Evolutionary conservation across 2,888 invertebrate species (phyloP).

Genomic region (Acronicta leporina): DNA sequence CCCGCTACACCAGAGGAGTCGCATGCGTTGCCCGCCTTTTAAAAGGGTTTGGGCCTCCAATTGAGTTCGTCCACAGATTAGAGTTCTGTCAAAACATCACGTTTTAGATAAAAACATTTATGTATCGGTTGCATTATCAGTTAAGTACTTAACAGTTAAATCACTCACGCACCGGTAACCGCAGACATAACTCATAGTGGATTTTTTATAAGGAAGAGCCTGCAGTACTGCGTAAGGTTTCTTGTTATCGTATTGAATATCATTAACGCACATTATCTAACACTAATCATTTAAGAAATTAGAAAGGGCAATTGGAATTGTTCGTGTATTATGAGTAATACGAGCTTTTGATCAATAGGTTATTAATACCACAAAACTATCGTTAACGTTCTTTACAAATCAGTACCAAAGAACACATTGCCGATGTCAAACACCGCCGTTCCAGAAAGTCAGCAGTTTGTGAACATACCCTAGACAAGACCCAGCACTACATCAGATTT

Average conservation of each 20-base stretch:
- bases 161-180: conserved; percentile 55
- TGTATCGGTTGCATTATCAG: conserved; percentile 16
- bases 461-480: too few species aligned
- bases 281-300: conserved; percentile 23
- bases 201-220: conserved; percentile 50
- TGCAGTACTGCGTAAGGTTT: conserved; percentile 18
- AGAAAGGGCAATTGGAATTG: conserved; percentile 22
- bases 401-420: too few species aligned
- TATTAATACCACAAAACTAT: neutral
- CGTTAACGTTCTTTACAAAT: neutral
- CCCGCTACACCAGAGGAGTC: too few species aligned
- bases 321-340: neutral
- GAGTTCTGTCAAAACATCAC: neutral
- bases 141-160: conserved; percentile 5
- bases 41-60: neutral
- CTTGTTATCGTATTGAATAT: conserved; percentile 34
- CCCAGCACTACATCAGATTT: too few species aligned
- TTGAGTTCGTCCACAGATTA: neutral
- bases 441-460: too few species aligned
- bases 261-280: conserved; percentile 27
- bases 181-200: conserved; percentile 36
- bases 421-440: too few species aligned
- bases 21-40: too few species aligned
- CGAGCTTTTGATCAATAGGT: neutral
- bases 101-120: conserved; percentile 5